phyloP scores from a whole-genome alignment of 2,797 vertebrate genomes.

The Lepus oiostolus region DNA sequence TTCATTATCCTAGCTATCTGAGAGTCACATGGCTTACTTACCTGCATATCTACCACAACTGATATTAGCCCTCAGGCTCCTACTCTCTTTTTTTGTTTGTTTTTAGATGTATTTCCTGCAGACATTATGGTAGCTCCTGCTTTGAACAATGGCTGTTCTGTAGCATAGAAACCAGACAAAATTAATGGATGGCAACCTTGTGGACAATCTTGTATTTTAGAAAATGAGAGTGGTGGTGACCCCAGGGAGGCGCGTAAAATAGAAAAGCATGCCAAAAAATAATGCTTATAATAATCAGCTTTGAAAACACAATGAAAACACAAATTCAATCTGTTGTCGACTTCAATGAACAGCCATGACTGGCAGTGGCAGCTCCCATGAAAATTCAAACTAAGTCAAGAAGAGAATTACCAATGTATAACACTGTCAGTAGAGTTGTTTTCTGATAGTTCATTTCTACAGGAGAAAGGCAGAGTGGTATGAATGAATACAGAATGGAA shows the following conservation, averaged over 20 bases:
- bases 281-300: neutral
- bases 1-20: neutral
- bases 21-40: neutral
- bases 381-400: conserved; percentile 28
- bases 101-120: neutral
- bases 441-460: neutral
- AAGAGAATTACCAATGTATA: neutral
- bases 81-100: neutral
- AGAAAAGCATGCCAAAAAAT: neutral
- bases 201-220: neutral
- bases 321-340: neutral
- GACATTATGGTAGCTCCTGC: neutral
- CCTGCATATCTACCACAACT: neutral
- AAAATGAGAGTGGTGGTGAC: neutral
- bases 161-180: neutral
- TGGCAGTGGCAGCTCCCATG: neutral
- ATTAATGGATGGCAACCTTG: neutral
- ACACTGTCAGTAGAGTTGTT: neutral
- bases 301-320: conserved; percentile 20
- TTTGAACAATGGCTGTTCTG: neutral
- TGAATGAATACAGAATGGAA: too few species aligned
- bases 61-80: neutral
- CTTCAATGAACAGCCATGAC: neutral
- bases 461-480: too few species aligned
- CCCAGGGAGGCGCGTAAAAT: neutral